Evolutionary conservation across 2,113 vertebrate species (phyloP).

Genomic region (Poeciliopsis retropinna): DNA sequence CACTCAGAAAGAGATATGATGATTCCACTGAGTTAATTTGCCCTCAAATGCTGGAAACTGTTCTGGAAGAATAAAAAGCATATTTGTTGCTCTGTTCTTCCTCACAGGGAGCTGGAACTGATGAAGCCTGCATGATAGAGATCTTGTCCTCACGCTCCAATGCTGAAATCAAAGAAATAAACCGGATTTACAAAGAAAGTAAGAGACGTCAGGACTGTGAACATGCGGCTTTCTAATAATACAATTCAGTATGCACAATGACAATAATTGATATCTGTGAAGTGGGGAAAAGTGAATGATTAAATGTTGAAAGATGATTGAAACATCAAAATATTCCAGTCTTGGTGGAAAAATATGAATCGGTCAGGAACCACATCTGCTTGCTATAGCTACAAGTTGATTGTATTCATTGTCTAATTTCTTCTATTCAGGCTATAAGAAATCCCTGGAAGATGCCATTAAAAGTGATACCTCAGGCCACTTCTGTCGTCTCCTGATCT

Average conservation of each 20-base stretch:
- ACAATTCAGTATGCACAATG: no score
- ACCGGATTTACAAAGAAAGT: constrained; percentile 89
- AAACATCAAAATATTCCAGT: not conserved
- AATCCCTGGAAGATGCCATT: constrained; percentile 91
- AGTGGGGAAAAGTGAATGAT: no score
- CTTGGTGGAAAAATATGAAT: not conserved
- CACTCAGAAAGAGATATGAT: not conserved
- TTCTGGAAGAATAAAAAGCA: not conserved
- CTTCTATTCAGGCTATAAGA: constrained; percentile 87
- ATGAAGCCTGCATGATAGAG: constrained; percentile 96
- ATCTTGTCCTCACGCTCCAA: constrained; percentile 94
- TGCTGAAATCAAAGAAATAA: constrained; percentile 89
- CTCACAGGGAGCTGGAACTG: constrained; percentile 92
- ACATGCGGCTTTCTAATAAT: not conserved
- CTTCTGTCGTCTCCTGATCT: constrained; percentile 93
- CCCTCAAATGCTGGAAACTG: not conserved
- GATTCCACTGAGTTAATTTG: not conserved
- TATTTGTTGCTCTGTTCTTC: constrained; percentile 25
- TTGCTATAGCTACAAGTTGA: not conserved
- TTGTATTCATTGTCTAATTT: not conserved
- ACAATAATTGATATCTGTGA: no score
- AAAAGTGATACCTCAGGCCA: constrained; percentile 95
- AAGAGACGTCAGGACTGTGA: constrained; percentile 17
- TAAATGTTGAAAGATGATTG: not conserved
- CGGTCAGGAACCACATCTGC: not conserved